Percentiles rank a stretch among this genome's conserved stretches.
phyloP scores from a whole-genome alignment of 2,113 vertebrate species.

The Cyanoderma ruficeps region DNA sequence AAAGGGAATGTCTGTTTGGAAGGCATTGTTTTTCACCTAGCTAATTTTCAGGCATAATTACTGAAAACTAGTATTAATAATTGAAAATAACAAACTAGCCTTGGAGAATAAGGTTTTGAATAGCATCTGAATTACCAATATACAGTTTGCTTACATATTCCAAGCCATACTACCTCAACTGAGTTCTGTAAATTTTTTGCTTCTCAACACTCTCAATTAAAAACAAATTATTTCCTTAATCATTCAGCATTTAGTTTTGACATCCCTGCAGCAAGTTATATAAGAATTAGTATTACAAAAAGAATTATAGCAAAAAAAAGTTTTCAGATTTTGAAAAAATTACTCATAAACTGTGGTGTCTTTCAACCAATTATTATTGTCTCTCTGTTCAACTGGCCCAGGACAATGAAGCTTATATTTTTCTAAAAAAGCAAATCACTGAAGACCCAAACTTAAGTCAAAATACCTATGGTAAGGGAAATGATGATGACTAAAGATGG shows the following conservation, averaged over 20 bases:
- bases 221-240: background rate
- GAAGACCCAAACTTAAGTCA: background rate
- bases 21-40: background rate
- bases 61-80: background rate
- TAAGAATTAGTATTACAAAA: background rate
- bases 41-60: background rate
- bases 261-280: background rate
- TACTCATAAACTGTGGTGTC: background rate
- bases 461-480: slow-evolving; percentile 32
- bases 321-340: background rate
- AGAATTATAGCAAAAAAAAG: background rate
- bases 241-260: background rate
- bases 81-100: background rate
- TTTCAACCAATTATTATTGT: background rate
- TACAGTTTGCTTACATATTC: background rate
- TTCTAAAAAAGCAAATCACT: background rate
- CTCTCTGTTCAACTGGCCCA: background rate
- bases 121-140: background rate
- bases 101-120: background rate
- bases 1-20: background rate
- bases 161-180: background rate
- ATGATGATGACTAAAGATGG: background rate
- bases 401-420: background rate
- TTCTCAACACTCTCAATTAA: background rate
- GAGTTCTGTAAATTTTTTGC: background rate